Evolutionary conservation across 2,113 vertebrate genomes (phyloP).

Genomic region (Gorsachius goisagi): DNA sequence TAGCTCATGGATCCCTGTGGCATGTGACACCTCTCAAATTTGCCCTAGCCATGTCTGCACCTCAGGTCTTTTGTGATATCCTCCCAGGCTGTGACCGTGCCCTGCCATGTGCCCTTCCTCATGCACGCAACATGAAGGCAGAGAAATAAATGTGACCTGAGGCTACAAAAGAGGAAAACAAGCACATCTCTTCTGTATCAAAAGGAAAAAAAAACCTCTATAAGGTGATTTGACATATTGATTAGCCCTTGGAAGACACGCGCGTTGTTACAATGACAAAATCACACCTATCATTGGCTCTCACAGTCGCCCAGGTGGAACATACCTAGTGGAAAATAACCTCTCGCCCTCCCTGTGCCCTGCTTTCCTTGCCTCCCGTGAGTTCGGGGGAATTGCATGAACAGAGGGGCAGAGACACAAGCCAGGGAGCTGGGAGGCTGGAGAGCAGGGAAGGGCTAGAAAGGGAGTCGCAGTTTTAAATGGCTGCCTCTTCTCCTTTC

Average conservation of each 20-base stretch:
- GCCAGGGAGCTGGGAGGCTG: background rate
- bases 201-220: background rate
- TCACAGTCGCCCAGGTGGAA: background rate
- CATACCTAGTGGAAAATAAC: background rate
- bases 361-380: background rate
- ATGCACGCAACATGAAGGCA: background rate
- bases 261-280: background rate
- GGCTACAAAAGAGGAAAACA: background rate
- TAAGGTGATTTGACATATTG: background rate
- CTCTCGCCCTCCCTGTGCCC: accelerated
- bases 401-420: background rate
- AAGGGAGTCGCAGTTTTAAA: background rate
- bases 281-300: background rate
- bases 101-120: background rate
- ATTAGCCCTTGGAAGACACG: background rate
- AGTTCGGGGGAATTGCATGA: background rate
- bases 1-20: background rate
- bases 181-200: background rate
- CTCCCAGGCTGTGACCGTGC: background rate
- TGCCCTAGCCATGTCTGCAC: background rate
- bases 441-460: background rate
- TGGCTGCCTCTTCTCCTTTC: background rate
- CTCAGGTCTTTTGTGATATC: background rate
- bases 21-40: background rate
- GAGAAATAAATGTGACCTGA: background rate